phyloP scores from a whole-genome alignment of 2,888 invertebrate species.

The Globia sparganii region DNA sequence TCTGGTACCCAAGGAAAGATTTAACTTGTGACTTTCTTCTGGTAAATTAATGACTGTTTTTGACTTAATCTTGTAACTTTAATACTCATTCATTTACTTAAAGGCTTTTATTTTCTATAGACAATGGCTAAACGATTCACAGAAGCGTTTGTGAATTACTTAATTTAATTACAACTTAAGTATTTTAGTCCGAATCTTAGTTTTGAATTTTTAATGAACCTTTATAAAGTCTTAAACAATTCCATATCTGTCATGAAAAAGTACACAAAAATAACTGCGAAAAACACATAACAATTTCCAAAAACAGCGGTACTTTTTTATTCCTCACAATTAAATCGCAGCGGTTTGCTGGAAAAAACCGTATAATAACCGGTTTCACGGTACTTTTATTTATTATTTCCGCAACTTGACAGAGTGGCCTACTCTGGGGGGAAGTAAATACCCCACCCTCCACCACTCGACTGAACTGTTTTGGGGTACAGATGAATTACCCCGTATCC shows the following conservation, averaged over 20 bases:
- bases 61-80: background rate
- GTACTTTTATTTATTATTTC: conserved; percentile 71
- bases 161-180: background rate
- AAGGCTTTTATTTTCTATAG: background rate
- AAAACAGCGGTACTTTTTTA: conserved; percentile 10
- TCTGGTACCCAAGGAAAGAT: too few species aligned
- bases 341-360: conserved; percentile 32
- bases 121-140: background rate
- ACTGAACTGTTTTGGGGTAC: conserved; percentile 52
- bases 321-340: conserved; percentile 57
- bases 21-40: too few species aligned
- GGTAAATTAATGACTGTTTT: background rate
- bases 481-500: conserved; percentile 62
- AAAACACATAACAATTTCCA: background rate
- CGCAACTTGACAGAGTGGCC: conserved; percentile 61
- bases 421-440: conserved; percentile 55
- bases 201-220: too few species aligned
- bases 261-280: background rate
- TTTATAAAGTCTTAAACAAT: background rate
- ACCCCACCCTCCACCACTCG: conserved; percentile 49
- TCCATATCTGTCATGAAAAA: background rate
- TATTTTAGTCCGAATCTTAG: background rate
- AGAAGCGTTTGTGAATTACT: background rate
- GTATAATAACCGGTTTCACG: conserved; percentile 65
- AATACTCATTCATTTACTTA: conserved; percentile 7